Conservation (phyloP, 2,888 invertebrate genomes). For the Plemyria rubiginata region DNA sequence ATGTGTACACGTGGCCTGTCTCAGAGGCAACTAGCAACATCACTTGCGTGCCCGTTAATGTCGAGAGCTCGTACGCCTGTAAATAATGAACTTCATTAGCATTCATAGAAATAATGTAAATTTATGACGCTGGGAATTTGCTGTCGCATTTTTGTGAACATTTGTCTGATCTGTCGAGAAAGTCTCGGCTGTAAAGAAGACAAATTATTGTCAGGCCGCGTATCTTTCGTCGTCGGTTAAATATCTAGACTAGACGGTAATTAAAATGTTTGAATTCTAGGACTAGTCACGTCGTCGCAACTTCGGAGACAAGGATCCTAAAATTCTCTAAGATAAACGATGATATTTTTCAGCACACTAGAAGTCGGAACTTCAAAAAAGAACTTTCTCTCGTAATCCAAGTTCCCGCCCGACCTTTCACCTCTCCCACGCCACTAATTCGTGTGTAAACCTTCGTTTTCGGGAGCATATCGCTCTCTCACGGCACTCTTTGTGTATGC, state of each 20-base stretch:
- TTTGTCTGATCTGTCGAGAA: constrained; percentile 45
- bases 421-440: constrained; percentile 79
- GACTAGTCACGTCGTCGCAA: constrained; percentile 18
- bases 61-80: constrained; percentile 99
- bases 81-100: constrained; percentile 47
- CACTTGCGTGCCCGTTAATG: constrained; percentile 99
- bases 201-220: constrained; percentile 23
- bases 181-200: constrained; percentile 34
- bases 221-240: constrained; percentile 17
- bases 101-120: constrained; percentile 31
- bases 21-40: constrained; percentile 99
- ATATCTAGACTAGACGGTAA: constrained; percentile 24
- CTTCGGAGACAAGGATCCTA: constrained; percentile 6
- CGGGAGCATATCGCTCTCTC: constrained; percentile 78
- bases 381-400: constrained; percentile 45
- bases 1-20: constrained; percentile 99
- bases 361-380: constrained; percentile 51
- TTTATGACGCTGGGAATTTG: constrained; percentile 26
- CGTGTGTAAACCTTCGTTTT: constrained; percentile 72
- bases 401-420: constrained; percentile 70
- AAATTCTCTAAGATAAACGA: constrained; percentile 15
- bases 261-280: constrained; percentile 28
- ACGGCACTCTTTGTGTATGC: constrained; percentile 80
- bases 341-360: constrained; percentile 23
- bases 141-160: constrained; percentile 47